A percentile compares a stretch with the other conserved stretches of the same genome.
Evolutionary conservation across 53 echinoderm and acorn worm genomes (phyloP).

Genomic region (Holothuria leucospilota): DNA sequence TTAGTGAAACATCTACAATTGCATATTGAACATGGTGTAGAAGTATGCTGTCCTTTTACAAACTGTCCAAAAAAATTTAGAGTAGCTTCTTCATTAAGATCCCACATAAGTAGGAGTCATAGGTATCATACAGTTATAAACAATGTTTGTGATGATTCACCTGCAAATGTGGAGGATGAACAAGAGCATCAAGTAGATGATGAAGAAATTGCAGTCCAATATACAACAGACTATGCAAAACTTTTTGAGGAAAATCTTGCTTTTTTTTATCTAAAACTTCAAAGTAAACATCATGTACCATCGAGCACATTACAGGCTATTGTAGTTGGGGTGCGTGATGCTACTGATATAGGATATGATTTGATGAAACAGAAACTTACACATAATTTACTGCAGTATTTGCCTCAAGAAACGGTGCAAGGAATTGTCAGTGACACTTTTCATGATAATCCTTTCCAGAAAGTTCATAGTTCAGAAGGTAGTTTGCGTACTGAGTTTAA

Average conservation of each 20-base stretch:
- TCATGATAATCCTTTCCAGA: constrained; percentile 19
- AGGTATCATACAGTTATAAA: not conserved
- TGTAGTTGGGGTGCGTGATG: constrained; percentile 9
- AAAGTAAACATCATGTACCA: constrained; percentile 29
- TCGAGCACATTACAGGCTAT: constrained; percentile 24
- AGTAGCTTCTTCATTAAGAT: constrained; percentile 17
- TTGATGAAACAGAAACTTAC: constrained; percentile 37
- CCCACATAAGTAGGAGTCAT: not conserved
- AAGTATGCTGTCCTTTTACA: not conserved
- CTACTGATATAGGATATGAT: constrained; percentile 15
- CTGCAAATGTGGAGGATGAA: constrained; percentile 1
- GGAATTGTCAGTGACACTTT: constrained; percentile 23
- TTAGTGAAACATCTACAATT: constrained; percentile 16
- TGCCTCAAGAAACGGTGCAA: constrained; percentile 5
- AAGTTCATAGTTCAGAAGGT: constrained; percentile 41
- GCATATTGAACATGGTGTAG: constrained; percentile 2
- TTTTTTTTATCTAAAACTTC: too few species aligned
- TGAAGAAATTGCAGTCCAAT: too few species aligned
- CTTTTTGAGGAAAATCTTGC: too few species aligned
- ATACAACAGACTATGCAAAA: too few species aligned
- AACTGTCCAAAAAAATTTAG: not conserved
- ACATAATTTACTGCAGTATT: constrained; percentile 12
- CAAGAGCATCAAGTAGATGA: not conserved
- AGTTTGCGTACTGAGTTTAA: constrained; percentile 53
- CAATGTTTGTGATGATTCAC: not conserved